Evolutionary conservation across 1,140 invertebrate species (phyloP).

Genomic region (Macrocentrus cingulum): DNA sequence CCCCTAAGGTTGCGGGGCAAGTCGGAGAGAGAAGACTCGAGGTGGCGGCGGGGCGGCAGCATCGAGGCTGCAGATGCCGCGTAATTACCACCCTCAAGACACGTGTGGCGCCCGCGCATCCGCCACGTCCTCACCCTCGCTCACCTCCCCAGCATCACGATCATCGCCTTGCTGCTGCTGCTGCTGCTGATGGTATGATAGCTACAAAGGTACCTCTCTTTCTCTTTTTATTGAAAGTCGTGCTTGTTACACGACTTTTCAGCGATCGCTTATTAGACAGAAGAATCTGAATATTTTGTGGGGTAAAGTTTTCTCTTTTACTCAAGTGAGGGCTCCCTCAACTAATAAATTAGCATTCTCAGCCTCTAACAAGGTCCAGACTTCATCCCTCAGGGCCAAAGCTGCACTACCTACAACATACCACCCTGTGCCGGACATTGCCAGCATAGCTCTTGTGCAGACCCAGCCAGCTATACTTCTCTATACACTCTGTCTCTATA

Average conservation of each 20-base stretch:
- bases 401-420: constrained; percentile 52
- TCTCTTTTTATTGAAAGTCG: constrained; percentile 58
- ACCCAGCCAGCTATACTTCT: constrained; percentile 33
- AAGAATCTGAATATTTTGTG: constrained; percentile 41
- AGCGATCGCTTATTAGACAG: constrained; percentile 34
- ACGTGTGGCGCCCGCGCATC: constrained; percentile 56
- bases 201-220: constrained; percentile 34
- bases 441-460: constrained; percentile 55
- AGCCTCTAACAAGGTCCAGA: constrained; percentile 57
- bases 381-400: constrained; percentile 51
- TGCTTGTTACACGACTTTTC: constrained; percentile 53
- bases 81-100: constrained; percentile 61
- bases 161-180: constrained; percentile 35
- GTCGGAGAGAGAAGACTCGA: constrained; percentile 40
- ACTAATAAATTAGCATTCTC: constrained; percentile 60
- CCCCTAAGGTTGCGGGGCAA: constrained; percentile 51
- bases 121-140: constrained; percentile 32
- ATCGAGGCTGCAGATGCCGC: constrained; percentile 57
- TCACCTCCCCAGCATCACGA: constrained; percentile 32
- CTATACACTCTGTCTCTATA: constrained; percentile 16
- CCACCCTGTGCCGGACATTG: constrained; percentile 56
- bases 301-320: neutral
- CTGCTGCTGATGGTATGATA: constrained; percentile 37
- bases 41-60: constrained; percentile 48
- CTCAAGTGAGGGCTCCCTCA: constrained; percentile 4